A percentile compares a stretch with the other conserved stretches of the same genome.
Conservation (phyloP, 2,113 vertebrate genomes). For the Ovis aries region ARS-UI_Ramb_v3.0 NC_056055.1:183495001-183495500, state of each 20-base stretch:
- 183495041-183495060: background rate
- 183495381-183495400: background rate
- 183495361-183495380: background rate
- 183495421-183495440: background rate
- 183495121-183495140: background rate
- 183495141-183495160: background rate
- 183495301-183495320: background rate
- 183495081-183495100: background rate
- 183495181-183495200: background rate
- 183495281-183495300: slow-evolving; percentile 1
- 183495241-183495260: background rate
- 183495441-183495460: background rate
- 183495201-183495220: background rate
- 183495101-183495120: background rate
- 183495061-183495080: background rate
- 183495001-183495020: background rate
- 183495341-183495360: background rate
- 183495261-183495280: slow-evolving; percentile 13
- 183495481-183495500: background rate
- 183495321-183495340: background rate
- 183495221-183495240: background rate
- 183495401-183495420: background rate
- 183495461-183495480: background rate
- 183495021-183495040: background rate
- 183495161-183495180: background rate